phyloP scores from a whole-genome alignment of 2,888 invertebrate species.

The Drepana falcataria region DNA sequence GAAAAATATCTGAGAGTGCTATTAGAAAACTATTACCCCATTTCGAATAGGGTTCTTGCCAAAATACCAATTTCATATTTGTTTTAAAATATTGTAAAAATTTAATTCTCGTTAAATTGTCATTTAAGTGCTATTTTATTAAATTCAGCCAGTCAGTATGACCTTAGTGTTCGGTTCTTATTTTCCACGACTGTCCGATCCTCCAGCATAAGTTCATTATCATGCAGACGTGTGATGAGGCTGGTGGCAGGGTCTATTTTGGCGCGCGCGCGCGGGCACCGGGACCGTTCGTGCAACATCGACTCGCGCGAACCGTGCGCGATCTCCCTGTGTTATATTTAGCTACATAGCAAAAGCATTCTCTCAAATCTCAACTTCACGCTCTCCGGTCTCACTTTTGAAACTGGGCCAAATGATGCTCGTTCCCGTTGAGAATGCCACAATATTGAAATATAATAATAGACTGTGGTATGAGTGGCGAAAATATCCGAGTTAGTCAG shows the following conservation, averaged over 20 bases:
- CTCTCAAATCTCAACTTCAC: slow-evolving; percentile 70
- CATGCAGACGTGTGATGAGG: slow-evolving; percentile 20
- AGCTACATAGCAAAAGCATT: slow-evolving; percentile 70
- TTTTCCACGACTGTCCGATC: neutral
- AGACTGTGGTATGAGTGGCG: slow-evolving; percentile 61
- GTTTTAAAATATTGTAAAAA: too few species aligned
- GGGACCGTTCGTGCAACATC: slow-evolving; percentile 18
- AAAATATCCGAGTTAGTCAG: slow-evolving; percentile 74
- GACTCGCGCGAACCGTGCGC: slow-evolving; percentile 21
- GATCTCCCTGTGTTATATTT: slow-evolving; percentile 55
- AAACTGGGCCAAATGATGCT: slow-evolving; percentile 77
- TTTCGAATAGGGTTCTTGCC: too few species aligned
- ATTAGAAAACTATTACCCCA: too few species aligned
- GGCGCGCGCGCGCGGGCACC: slow-evolving; percentile 30
- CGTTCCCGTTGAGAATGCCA: slow-evolving; percentile 73
- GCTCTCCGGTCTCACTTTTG: slow-evolving; percentile 73
- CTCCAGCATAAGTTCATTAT: slow-evolving; percentile 27
- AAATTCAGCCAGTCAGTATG: too few species aligned
- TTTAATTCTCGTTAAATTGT: too few species aligned
- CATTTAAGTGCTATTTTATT: too few species aligned
- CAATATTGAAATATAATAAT: slow-evolving; percentile 78
- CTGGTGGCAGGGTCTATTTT: slow-evolving; percentile 51
- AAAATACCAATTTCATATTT: too few species aligned
- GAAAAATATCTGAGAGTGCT: too few species aligned
- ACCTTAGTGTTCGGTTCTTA: too few species aligned